Evolutionary conservation across 2,797 vertebrate species (phyloP).

Genomic region (Hylomyscus alleni): DNA sequence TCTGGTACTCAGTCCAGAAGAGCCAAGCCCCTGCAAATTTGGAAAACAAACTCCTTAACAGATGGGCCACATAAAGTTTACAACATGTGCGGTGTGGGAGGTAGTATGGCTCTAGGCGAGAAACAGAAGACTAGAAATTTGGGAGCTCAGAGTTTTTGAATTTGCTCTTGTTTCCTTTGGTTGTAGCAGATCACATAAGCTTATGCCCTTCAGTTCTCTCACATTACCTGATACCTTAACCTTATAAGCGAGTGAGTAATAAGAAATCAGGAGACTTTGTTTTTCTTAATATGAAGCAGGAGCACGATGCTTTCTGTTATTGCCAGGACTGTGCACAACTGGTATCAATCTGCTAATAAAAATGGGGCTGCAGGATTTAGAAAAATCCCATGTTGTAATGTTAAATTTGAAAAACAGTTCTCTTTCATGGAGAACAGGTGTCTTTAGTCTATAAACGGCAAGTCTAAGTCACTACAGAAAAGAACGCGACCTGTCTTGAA

Average conservation of each 20-base stretch:
- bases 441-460: not conserved
- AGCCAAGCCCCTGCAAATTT: constrained; percentile 81
- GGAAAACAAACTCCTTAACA: constrained; percentile 84
- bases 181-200: constrained; percentile 51
- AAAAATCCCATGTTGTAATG: constrained; percentile 38
- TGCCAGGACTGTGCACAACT: constrained; percentile 11
- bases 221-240: constrained; percentile 50
- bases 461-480: not conserved
- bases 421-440: constrained; percentile 20
- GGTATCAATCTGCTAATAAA: constrained; percentile 41
- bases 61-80: constrained; percentile 86
- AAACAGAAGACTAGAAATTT: constrained; percentile 81
- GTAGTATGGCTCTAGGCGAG: constrained; percentile 72
- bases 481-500: not conserved
- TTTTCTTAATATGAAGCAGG: constrained; percentile 18
- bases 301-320: constrained; percentile 25
- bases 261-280: constrained; percentile 20
- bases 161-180: constrained; percentile 68
- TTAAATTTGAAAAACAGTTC: constrained; percentile 18
- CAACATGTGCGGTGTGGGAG: constrained; percentile 85
- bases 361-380: constrained; percentile 41
- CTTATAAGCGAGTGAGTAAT: constrained; percentile 48
- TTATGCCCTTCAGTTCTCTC: constrained; percentile 54
- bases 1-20: constrained; percentile 81
- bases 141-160: constrained; percentile 74